Conservation (phyloP, 2,888 invertebrate species). For the Eristalis arbustorum region DNA sequence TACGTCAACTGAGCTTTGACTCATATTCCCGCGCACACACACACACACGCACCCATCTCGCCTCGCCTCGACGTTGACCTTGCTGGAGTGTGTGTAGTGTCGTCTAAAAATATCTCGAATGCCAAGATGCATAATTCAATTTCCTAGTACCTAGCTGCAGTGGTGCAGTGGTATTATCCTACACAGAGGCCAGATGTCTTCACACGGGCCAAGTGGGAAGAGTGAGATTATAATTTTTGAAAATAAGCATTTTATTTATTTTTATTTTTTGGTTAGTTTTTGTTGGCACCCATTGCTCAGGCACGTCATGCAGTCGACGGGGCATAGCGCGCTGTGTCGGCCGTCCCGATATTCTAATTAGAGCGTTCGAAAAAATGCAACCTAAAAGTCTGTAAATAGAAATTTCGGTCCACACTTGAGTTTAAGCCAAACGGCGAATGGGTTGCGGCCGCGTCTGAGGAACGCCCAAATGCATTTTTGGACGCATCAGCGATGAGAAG, state of each 20-base stretch:
- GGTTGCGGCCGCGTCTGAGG: slow-evolving; percentile 7
- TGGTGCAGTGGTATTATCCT: neutral
- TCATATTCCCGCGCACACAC: slow-evolving; percentile 4
- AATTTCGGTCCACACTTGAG: slow-evolving; percentile 7
- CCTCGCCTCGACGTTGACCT: slow-evolving; percentile 45
- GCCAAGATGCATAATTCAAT: slow-evolving; percentile 50
- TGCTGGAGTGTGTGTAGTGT: slow-evolving; percentile 33
- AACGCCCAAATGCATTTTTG: neutral
- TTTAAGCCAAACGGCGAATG: slow-evolving; percentile 12
- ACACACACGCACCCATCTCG: slow-evolving; percentile 16
- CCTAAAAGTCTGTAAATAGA: slow-evolving; percentile 60
- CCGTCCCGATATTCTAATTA: slow-evolving; percentile 42
- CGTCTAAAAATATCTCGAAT: slow-evolving; percentile 16
- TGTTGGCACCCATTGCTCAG: slow-evolving; percentile 43
- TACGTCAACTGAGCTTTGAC: neutral
- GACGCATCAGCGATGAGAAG: neutral
- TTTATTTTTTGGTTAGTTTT: neutral
- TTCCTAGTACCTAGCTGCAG: slow-evolving; percentile 44
- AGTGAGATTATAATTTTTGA: neutral
- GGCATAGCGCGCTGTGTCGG: neutral
- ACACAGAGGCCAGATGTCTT: slow-evolving; percentile 48
- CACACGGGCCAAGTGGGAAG: too few relatives aligned
- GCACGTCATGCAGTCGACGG: slow-evolving; percentile 18
- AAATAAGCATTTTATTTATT: neutral
- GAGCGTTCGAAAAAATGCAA: slow-evolving; percentile 64